A percentile compares a stretch with the other conserved stretches of the same genome.
Evolutionary conservation across 1,140 invertebrate species (phyloP).

Genomic region (Drosophila auraria): DNA sequence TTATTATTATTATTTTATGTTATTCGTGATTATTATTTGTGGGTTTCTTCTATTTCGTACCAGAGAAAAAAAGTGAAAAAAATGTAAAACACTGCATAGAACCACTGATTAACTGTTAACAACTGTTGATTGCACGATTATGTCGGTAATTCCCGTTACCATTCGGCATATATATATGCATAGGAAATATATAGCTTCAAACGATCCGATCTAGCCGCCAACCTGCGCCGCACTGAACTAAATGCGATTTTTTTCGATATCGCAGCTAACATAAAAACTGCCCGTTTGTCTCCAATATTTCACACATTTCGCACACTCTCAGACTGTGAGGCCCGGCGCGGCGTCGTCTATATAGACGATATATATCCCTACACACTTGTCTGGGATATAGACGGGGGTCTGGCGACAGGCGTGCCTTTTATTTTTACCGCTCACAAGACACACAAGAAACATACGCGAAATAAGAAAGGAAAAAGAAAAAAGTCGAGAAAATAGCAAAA

Average conservation of each 20-base stretch:
- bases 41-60: constrained; percentile 8
- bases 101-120: constrained; percentile 7
- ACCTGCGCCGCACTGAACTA: constrained; percentile 82
- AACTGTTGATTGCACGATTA: constrained; percentile 24
- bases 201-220: constrained; percentile 76
- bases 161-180: constrained; percentile 7
- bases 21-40: neutral
- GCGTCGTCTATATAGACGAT: constrained; percentile 49
- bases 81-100: constrained; percentile 10
- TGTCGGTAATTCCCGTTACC: constrained; percentile 22
- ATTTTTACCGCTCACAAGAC: constrained; percentile 50
- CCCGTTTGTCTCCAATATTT: constrained; percentile 84
- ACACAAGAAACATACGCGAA: constrained; percentile 5
- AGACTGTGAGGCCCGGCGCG: constrained; percentile 14
- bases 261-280: constrained; percentile 77
- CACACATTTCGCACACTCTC: constrained; percentile 60
- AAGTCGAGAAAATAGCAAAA: constrained; percentile 48
- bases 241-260: constrained; percentile 51
- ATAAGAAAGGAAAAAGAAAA: constrained; percentile 26
- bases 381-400: constrained; percentile 36
- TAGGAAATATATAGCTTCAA: constrained; percentile 29
- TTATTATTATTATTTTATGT: constrained; percentile 14
- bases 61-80: constrained; percentile 43
- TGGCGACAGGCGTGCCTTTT: constrained; percentile 55
- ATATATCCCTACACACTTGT: constrained; percentile 40